A percentile compares a stretch with the other conserved stretches of the same genome.
phyloP scores from a whole-genome alignment of 2,797 vertebrate genomes.

The Gadopsis marmoratus region DNA sequence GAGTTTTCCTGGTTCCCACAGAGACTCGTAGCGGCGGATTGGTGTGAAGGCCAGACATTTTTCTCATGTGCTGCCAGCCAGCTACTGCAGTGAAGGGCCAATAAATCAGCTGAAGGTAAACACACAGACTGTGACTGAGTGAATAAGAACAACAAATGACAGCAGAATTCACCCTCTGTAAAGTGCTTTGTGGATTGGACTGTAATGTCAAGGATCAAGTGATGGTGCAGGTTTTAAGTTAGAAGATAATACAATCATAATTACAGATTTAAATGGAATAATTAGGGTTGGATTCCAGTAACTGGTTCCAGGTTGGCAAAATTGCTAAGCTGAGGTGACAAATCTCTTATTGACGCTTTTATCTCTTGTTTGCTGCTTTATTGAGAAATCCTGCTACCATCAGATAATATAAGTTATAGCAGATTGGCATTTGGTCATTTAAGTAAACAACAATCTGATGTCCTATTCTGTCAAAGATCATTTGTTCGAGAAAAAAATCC shows the following conservation, averaged over 20 bases:
- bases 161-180: slow-evolving; percentile 30
- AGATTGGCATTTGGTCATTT: too few species aligned
- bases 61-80: slow-evolving; percentile 66
- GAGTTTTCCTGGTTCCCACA: slow-evolving; percentile 78
- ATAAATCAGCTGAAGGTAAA: slow-evolving; percentile 76
- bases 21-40: slow-evolving; percentile 42
- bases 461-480: too few species aligned
- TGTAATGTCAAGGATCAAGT: slow-evolving; percentile 37
- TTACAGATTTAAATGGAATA: background rate
- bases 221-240: slow-evolving; percentile 16
- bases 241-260: background rate
- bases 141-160: slow-evolving; percentile 50
- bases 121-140: slow-evolving; percentile 47
- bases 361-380: background rate
- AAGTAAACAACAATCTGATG: too few species aligned
- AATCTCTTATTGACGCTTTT: background rate
- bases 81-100: slow-evolving; percentile 47
- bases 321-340: background rate
- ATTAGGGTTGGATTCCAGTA: background rate
- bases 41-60: slow-evolving; percentile 55
- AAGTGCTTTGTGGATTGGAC: slow-evolving; percentile 23
- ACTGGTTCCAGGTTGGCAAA: background rate
- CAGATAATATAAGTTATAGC: background rate
- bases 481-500: too few species aligned
- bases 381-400: background rate